Base-by-base conservation (phyloP, 1,140 invertebrate genomes). In the Cardiocondyla obscurior region DNA sequence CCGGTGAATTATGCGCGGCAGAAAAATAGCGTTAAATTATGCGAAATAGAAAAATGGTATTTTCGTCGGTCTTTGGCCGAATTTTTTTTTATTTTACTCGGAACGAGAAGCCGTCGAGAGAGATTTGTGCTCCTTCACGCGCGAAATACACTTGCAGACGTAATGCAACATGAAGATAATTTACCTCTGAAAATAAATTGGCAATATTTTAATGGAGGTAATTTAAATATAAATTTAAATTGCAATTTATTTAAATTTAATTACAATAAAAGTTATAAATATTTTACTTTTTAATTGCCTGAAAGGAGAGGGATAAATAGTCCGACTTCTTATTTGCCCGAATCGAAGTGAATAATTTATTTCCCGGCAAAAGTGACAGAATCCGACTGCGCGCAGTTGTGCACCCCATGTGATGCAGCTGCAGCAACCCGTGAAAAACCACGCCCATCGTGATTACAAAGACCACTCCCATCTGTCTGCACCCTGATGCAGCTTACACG, bases 401-500 rank as follows among this genome's bases (percentile, higher is more conserved):
- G 72, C 62, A 67, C 51, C 42, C 30, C 51, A 57, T 12, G 33
- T 73, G 72, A 81, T 88, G 55, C 86, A 85, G 58, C 65, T 85
- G 87, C 77, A 88, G 22, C 69, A 81, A 64, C 39, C 67, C 69
- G 60, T 88, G 86, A 76, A 88, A 85, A 89, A 90, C 91, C 91
- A 93, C 91, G 91, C 91, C 91, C 91, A 90, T 92, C 85, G 83
- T 92, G 89, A 93, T 91, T 90, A 85, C 83, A 64, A 84, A 92
- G 86, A 91, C 90, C 91, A 91, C 90, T 91, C 91, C 91, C 90
- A 92, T 92, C 89, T 90, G 85, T 89, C 89, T 91, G 87, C 87
- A 89, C 81, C 83, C 85, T 82, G 79, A 69, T 81, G 55, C 69
- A 83, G 55, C 64, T 67, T 81, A 81, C 83, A 82, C 82, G 81